Conservation (phyloP, 53 echinoderm and acorn worm species). For the Crossaster papposus region DNA sequence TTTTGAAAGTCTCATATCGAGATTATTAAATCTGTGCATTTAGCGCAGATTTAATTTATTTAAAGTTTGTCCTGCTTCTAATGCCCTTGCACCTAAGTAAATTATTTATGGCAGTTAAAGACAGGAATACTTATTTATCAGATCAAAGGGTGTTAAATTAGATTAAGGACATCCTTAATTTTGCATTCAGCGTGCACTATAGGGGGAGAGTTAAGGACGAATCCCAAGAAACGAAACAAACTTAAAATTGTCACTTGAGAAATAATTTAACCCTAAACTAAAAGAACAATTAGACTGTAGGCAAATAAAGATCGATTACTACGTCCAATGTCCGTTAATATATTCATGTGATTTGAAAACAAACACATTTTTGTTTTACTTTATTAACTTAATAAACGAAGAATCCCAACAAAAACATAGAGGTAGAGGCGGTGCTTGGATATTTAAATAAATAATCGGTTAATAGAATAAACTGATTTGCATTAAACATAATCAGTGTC, state of each 20-base stretch:
- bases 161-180: too few relatives aligned
- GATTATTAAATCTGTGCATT: neutral
- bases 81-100: neutral
- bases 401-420: neutral
- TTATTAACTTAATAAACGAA: slow-evolving; percentile 1
- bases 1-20: neutral
- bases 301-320: neutral
- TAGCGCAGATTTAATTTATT: neutral
- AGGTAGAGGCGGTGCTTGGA: neutral
- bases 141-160: too few relatives aligned
- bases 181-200: too few relatives aligned
- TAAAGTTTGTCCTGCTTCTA: neutral
- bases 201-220: neutral
- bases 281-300: neutral
- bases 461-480: neutral
- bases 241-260: neutral
- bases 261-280: neutral
- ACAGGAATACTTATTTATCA: too few relatives aligned
- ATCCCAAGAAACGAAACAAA: neutral
- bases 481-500: too few relatives aligned
- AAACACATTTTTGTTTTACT: neutral
- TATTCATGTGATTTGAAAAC: too few relatives aligned
- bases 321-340: too few relatives aligned
- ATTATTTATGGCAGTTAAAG: too few relatives aligned
- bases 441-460: neutral